Base-by-base conservation (phyloP, 2,888 invertebrate genomes). In the Conchocele bisecta region DNA sequence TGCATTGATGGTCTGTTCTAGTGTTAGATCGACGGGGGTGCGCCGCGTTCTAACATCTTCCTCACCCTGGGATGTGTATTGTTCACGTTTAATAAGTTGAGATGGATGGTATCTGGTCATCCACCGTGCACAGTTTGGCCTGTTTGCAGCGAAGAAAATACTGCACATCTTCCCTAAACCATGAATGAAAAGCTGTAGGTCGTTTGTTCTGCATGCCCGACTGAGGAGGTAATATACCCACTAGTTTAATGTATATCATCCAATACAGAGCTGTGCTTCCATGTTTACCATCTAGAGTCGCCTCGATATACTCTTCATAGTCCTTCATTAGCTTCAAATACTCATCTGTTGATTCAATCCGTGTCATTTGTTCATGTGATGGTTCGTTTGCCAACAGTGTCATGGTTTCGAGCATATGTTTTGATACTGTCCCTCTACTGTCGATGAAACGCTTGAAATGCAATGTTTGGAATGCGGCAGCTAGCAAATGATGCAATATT, bases 81-180 rank as follows among this genome's bases (percentile, higher is more conserved):
- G 9, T 71, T 17, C 29, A 78, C 50, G 51, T 79, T 79, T 9
- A 75, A 26, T 17, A 79, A 54, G 50, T 80, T 71, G 20, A 75
- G n/a, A n/a, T n/a, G n/a, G 29, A 24, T 76, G 68, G 28, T 64
- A 76, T 41, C 59, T 76, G 7, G 66, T 50, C 75, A 76, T 56
- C 81, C 76, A 81, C 28, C 79, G 48, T 7, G 79, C 39, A 61
- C 79, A 79, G 44, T 76, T 76, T 6, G 65, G 53, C 20, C 69
- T 51, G 46, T 71, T 79, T 20, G 54, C 63, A 26, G 67, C 67
- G 65, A 79, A 79, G 54, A 73, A 79, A 3, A 75, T 54, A 24
- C 48, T 42, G 33, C 35, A 33, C 53, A 53, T 53, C 13, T 63
- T 39, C 9, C 26, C 31, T 6, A 64, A 20, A 15, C 33, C 15